Evolutionary conservation across 2,797 vertebrate genomes (phyloP), one percentile per base, ranked within the genome.

Genomic region (Gymnothorax javanicus): DNA sequence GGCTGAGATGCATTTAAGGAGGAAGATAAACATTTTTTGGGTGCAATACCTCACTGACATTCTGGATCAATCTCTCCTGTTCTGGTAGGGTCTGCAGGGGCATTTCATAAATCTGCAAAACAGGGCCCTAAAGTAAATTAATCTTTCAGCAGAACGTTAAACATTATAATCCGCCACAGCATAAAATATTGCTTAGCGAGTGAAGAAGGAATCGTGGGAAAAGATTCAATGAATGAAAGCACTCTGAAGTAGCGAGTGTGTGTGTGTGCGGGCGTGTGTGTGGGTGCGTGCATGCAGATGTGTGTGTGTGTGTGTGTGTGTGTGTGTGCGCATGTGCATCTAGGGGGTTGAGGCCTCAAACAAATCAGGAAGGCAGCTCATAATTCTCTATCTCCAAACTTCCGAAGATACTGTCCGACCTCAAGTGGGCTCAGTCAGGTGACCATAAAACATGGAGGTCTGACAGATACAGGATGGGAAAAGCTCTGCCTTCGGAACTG

Each of bases 321-420:
- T 82, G 85, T 88, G 91, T 86, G 87, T 90, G 88, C 85, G 91
- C 83, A 88, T 59, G 58, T 59, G 62, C 15, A 23, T 64, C 62
- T 17, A 11, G 27, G 91, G 88, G 91, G 87, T 86, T 86, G 62
- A 90, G 92, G 91, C 91, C 73, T 88, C 71, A 87, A 91, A 95
- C 94, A 95, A 95, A 96, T 95, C 95, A 95, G 71, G 77, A 86
- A 56, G 89, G 92, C 17, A 94, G 93, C 94, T 95, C 94, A 95
- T 95, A 95, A 96, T 95, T 94, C 94, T 91, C 89, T 89, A 89
- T 90, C 86, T 88, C 8, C 90, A 93, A 92, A 93, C 92, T 92
- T 93, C 93, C 93, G 94, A 95, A 96, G 93, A 95, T 94, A 94
- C 91, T 92, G 93, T 93, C 93, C 91, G 87, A 87, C 90, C 88